phyloP scores from a whole-genome alignment of 2,797 vertebrate species.

The Lophura swinhoii region DNA sequence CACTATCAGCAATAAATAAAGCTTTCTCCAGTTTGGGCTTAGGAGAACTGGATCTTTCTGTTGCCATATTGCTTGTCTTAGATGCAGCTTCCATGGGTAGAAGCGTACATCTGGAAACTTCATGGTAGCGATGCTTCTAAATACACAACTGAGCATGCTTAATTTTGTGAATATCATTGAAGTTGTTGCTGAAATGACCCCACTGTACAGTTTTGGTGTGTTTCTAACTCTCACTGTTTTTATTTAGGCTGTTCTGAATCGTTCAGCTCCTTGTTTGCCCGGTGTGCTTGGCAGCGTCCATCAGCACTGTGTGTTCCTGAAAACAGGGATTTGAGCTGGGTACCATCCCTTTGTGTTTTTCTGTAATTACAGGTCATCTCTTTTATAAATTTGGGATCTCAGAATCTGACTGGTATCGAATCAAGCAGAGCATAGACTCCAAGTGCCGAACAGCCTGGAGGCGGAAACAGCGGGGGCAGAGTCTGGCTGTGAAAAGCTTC shows the following conservation, averaged over 20 bases:
- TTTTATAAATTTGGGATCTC: constrained; percentile 96
- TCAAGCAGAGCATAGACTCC: constrained; percentile 99
- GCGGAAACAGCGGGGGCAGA: constrained; percentile 96
- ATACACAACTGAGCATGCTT: neutral
- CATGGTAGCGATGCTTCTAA: neutral
- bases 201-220: neutral
- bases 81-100: neutral
- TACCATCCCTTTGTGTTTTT: neutral
- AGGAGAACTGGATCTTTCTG: neutral
- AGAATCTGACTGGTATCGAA: constrained; percentile 98
- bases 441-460: constrained; percentile 99
- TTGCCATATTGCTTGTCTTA: neutral
- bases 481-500: constrained; percentile 97
- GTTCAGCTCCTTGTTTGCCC: neutral
- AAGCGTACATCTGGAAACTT: neutral
- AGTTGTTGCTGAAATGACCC: neutral
- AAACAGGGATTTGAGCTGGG: rapidly evolving
- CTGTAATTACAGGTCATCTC: constrained; percentile 87
- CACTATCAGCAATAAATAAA: neutral
- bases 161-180: neutral
- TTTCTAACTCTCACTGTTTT: neutral
- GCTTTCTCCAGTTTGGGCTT: neutral
- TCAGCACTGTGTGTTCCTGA: rapidly evolving
- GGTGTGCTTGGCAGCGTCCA: rapidly evolving
- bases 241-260: neutral